Evolutionary conservation across 2,797 vertebrate species (phyloP).

Genomic region (Lophotriccus pileatus): DNA sequence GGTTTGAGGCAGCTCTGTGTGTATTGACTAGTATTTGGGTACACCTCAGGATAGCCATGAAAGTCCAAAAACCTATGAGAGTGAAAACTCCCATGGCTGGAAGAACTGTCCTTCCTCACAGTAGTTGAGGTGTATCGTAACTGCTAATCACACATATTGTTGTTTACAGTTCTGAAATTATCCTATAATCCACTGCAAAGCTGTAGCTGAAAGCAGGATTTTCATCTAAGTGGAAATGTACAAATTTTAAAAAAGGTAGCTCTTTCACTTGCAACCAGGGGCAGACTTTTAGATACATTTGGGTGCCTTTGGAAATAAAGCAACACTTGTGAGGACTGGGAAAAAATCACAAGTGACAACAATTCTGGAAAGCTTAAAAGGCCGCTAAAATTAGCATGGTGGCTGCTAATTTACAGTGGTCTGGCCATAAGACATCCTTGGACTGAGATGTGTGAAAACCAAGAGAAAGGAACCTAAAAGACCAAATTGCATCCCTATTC

Average conservation of each 20-base stretch:
- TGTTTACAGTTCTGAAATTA: not conserved
- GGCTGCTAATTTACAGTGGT: not conserved
- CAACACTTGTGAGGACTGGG: not conserved
- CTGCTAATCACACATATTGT: not conserved
- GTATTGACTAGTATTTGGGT: not conserved
- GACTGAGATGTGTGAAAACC: not conserved
- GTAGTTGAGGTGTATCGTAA: not conserved
- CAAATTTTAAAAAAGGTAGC: not conserved
- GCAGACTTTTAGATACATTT: not conserved
- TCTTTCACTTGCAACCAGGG: not conserved
- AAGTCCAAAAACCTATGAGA: not conserved
- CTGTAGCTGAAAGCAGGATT: not conserved
- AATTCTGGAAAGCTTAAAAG: not conserved
- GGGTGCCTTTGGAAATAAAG: not conserved
- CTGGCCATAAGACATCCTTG: not conserved
- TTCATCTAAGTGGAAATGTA: not conserved
- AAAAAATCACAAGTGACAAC: not conserved
- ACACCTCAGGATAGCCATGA: not conserved
- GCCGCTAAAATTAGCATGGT: not conserved
- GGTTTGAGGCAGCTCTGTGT: not conserved
- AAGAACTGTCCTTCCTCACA: not conserved
- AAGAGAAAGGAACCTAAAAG: not conserved
- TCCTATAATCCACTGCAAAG: not conserved
- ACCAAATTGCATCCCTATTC: not conserved
- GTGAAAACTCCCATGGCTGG: not conserved